Evolutionary conservation across 1,140 invertebrate species (phyloP), one percentile per base, ranked within the genome.

Genomic region (Cataglyphis hispanica): DNA sequence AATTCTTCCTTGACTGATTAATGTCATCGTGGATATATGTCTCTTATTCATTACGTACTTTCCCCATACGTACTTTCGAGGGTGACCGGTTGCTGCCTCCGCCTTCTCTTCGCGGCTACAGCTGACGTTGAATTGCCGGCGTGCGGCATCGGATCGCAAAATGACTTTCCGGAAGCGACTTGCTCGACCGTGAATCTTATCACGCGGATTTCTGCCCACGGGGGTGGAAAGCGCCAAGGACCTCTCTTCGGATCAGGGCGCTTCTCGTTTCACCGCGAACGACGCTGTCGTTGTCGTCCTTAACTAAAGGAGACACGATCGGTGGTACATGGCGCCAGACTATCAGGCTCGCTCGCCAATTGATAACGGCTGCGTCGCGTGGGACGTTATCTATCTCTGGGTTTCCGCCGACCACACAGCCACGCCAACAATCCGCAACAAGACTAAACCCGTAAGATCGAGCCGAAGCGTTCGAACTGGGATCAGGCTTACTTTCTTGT

Each of bases 401-500:
- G 37, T 25, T 61, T 11, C 67, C 50, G 70, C 27, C 46, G 60
- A 86, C 37, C 75, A 50, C 46, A 19, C 46, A 50, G 64, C 66
- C 56, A 88, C 84, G 70, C 61, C 61, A 77, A 80, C 88, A 88
- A 89, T 87, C 53, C 43, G n/a, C 67, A 19, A 67, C 78, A 83
- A 83, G 78, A 83, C 78, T 83, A 83, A 83, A 74, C 67, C 78
- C 67, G 78, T 61, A 74, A 83, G 78, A 83, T 53, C 85, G 78
- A 88, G 56, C 77, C 85, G 85, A 90, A 86, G 86, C 88, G 91
- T 93, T 92, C 87, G 87, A 93, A 92, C 91, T 91, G 91, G 90
- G 85, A 92, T 91, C 90, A 86, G 74, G 89, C 86, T 92, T 87
- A 91, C 88, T 92, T 92, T 92, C 87, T 86, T 91, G 87, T 84